Percentiles rank a stretch among this genome's conserved stretches.
Conservation (phyloP, 1,140 invertebrate species). For the Scylla paramamosain region DNA sequence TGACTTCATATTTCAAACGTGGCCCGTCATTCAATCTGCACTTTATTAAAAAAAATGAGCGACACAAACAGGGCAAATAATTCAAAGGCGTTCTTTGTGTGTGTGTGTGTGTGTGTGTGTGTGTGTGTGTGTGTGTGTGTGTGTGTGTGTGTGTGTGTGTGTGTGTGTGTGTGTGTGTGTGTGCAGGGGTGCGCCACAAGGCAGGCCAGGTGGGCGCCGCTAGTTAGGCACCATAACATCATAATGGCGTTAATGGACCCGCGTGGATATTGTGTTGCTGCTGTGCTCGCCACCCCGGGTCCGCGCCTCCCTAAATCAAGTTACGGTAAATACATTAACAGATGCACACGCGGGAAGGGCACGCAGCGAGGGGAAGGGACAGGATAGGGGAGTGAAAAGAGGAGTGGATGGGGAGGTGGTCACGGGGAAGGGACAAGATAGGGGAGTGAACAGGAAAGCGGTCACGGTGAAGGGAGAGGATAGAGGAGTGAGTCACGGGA, state of each 20-base stretch:
- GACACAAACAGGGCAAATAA: not conserved
- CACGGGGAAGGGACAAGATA: not conserved
- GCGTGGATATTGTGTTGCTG: not conserved
- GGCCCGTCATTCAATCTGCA: not conserved
- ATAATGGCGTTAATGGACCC: slow-evolving; percentile 21
- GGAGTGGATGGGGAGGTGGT: not conserved
- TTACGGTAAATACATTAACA: slow-evolving; percentile 24
- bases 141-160: slow-evolving; percentile 12
- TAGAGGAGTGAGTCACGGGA: not conserved
- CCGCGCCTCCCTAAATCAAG: not conserved
- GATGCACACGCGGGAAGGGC: not conserved
- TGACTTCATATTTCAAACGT: not conserved
- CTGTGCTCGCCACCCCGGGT: not conserved
- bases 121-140: not conserved
- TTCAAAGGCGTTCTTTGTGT: not conserved
- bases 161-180: not conserved
- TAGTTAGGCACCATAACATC: slow-evolving; percentile 2
- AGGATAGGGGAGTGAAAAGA: not conserved
- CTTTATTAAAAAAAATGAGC: not conserved
- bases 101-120: not conserved
- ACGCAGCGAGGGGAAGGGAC: not conserved
- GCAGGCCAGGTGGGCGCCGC: not conserved
- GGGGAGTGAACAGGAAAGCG: not conserved
- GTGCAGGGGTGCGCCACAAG: not conserved
- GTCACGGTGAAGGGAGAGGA: no score